phyloP scores from a whole-genome alignment of 92 coral and sea anemone species.

The Siderastrea siderea region DNA sequence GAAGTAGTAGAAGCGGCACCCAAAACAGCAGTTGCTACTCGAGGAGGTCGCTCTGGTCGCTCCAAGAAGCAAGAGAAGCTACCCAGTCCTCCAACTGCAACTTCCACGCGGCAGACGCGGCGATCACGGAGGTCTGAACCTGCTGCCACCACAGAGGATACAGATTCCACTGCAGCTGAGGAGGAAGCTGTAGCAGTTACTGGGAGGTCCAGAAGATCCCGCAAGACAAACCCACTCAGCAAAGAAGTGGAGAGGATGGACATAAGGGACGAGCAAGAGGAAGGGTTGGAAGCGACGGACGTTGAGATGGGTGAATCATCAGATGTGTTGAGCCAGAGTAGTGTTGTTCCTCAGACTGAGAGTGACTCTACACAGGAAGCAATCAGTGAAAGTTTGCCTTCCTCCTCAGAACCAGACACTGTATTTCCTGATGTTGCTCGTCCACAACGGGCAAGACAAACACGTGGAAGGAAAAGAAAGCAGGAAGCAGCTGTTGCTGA shows the following conservation, averaged over 20 bases:
- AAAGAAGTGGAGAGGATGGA: slow-evolving; percentile 12
- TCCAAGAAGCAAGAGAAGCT: not conserved
- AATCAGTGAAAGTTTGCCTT: slow-evolving; percentile 23
- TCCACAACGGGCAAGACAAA: not conserved
- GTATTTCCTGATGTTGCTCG: not conserved
- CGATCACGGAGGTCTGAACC: slow-evolving; percentile 40
- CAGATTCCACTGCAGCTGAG: slow-evolving; percentile 23
- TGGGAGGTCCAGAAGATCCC: slow-evolving; percentile 26
- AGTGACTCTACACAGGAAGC: slow-evolving; percentile 20
- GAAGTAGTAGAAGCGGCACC: not conserved
- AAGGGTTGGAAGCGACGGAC: slow-evolving; percentile 10
- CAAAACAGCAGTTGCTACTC: not conserved
- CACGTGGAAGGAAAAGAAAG: slow-evolving; percentile 44
- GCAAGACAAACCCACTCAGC: slow-evolving; percentile 12
- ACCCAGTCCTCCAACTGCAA: not conserved
- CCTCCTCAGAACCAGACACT: slow-evolving; percentile 37
- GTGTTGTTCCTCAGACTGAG: slow-evolving; percentile 39
- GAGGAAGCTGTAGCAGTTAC: slow-evolving; percentile 12
- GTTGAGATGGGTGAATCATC: slow-evolving; percentile 30
- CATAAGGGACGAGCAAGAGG: not conserved
- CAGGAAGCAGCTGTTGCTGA: slow-evolving; percentile 9
- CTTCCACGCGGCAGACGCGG: slow-evolving; percentile 17
- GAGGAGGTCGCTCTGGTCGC: slow-evolving; percentile 20
- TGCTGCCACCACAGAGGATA: slow-evolving; percentile 9
- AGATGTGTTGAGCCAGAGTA: slow-evolving; percentile 34